Base-by-base conservation (phyloP, 2,113 vertebrate species). In the Elephantulus edwardii region DNA sequence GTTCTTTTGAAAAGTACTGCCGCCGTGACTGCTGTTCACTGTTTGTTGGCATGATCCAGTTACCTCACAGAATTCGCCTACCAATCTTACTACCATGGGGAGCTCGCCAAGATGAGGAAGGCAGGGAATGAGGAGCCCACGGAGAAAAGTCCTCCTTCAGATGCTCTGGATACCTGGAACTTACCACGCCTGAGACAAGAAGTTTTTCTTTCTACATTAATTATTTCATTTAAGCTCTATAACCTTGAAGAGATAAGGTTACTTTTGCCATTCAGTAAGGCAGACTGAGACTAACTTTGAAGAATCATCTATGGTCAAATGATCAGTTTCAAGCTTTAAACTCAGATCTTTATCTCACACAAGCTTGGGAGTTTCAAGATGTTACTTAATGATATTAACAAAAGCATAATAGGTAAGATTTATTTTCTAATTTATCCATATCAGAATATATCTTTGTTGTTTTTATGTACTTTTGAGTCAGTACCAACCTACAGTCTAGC, bases 61-160 rank as follows among this genome's bases (percentile, higher is more conserved):
- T 58, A 26, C 33, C 40, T 8, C 0, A 0, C 35, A 44, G 38
- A 24, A 54, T 33, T n/a, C 26, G 0, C 4, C 52, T 19, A 35
- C 56, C 17, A 13, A 4, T 16, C 42, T 48, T 42, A 50, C 5
- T 6, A 38, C 30, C 14, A 0, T 66, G 17, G 74, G 48, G 9
- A 28, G 20, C 1, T 19, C n/a, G 1, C 22, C 40, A 26, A 20
- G 10, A 12, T 40, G 24, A 1, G 19, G 38, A 38, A 50, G 10
- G 10, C 1, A 24, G 5, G 12, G 24, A 66, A 33, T 19, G 50
- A 19, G n/a, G n/a, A n/a, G 70, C n/a, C 30, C 8, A 50, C 44
- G n/a, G 50, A 33, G 19, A 54, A 58, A 35, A 17, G 6, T 40
- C 17, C 42, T 0, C 1, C 35, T 1, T 8, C 2, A 4, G 14